Conservation (phyloP, 2,797 vertebrate genomes). For the Centropyge bicolor region DNA sequence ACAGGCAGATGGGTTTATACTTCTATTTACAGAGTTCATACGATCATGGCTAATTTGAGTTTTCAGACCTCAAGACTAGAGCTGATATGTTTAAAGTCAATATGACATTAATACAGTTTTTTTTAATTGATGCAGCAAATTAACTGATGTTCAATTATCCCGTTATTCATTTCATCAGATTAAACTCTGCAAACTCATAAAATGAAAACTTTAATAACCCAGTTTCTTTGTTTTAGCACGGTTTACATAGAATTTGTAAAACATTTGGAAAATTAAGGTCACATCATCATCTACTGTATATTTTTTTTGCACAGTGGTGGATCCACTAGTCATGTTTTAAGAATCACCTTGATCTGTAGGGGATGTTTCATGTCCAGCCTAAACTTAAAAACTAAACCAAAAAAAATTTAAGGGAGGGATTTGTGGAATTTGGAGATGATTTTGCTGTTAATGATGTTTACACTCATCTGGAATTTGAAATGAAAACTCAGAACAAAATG, state of each 20-base stretch:
- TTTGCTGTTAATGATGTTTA: not conserved
- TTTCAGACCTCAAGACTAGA: not conserved
- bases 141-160: not conserved
- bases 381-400: not conserved
- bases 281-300: not conserved
- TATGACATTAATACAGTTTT: not conserved
- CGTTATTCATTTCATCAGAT: not conserved
- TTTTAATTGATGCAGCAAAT: not conserved
- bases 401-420: conserved; percentile 10
- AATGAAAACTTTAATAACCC: not conserved
- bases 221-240: not conserved
- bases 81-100: not conserved
- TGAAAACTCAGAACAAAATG: not conserved
- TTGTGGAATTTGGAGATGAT: not conserved
- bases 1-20: not conserved
- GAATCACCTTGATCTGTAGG: not conserved
- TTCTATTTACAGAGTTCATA: not conserved
- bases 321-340: not conserved
- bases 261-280: not conserved
- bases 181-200: not conserved
- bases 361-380: not conserved
- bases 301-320: not conserved
- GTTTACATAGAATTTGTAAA: not conserved
- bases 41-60: not conserved
- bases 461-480: conserved; percentile 10